Percentiles rank a stretch among this genome's conserved stretches.
Evolutionary conservation across 2,888 invertebrate species (phyloP).

Genomic region (Cheilosia vulpina): DNA sequence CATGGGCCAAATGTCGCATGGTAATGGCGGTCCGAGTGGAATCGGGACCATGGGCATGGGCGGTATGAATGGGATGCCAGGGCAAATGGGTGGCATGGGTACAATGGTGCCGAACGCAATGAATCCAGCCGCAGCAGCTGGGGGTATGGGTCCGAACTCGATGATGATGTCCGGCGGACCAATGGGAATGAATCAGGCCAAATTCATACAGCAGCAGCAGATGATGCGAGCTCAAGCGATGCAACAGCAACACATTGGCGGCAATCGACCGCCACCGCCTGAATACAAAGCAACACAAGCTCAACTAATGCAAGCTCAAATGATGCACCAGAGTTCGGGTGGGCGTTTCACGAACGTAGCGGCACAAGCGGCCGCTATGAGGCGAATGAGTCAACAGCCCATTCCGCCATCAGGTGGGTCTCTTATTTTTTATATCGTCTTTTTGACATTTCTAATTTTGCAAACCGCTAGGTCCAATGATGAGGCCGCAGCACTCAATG

Average conservation of each 20-base stretch:
- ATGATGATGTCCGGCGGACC: conserved; percentile 78
- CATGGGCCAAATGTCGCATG: conserved; percentile 76
- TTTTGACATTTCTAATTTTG: conserved; percentile 20
- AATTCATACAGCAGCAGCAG: conserved; percentile 88
- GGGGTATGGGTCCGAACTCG: conserved; percentile 75
- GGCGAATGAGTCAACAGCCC: conserved; percentile 88
- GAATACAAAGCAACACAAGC: conserved; percentile 89
- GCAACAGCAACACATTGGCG: conserved; percentile 84
- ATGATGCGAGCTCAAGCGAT: conserved; percentile 83
- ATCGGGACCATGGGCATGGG: conserved; percentile 77
- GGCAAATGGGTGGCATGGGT: conserved; percentile 75
- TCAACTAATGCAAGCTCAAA: conserved; percentile 84
- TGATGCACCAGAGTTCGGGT: conserved; percentile 85
- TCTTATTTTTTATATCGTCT: neutral
- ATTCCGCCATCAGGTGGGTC: conserved; percentile 88
- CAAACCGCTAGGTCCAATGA: conserved; percentile 86
- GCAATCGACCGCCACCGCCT: conserved; percentile 91
- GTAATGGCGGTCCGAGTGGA: conserved; percentile 74
- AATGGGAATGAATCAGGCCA: conserved; percentile 85
- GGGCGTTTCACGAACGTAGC: conserved; percentile 85
- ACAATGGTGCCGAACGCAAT: conserved; percentile 80
- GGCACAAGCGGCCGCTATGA: conserved; percentile 85
- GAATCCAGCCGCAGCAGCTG: conserved; percentile 78
- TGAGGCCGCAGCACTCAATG: conserved; percentile 87
- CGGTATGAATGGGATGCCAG: conserved; percentile 75